phyloP scores from a whole-genome alignment of 2,797 vertebrate species.

The Atherinosoma microstoma region DNA sequence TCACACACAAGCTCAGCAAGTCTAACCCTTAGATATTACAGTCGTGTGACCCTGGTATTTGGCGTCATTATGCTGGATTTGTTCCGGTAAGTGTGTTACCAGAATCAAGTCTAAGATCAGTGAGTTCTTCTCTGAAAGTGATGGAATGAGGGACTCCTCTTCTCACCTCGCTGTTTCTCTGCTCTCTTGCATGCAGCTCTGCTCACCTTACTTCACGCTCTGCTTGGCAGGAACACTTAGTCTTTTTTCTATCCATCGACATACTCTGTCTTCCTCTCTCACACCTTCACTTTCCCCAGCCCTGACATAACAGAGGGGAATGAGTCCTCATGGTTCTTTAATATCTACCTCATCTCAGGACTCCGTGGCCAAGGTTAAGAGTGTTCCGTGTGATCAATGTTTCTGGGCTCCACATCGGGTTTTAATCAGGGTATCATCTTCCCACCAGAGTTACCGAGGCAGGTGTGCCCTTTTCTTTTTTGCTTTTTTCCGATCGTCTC shows the following conservation, averaged over 20 bases:
- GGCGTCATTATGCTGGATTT: conserved; percentile 1
- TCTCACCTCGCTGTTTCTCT: conserved; percentile 21
- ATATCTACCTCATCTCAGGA: conserved; percentile 65
- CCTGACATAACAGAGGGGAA: conserved; percentile 49
- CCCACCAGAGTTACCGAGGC: conserved; percentile 31
- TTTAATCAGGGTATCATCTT: conserved; percentile 75
- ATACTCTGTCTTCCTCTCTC: conserved; percentile 30
- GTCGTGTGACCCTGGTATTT: background rate
- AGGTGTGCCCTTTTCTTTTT: conserved; percentile 23
- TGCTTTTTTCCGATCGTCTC: conserved; percentile 39
- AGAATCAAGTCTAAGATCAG: conserved; percentile 21
- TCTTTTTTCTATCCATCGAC: conserved; percentile 46
- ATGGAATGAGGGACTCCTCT: conserved; percentile 32
- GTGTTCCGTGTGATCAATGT: conserved; percentile 72
- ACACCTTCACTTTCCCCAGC: conserved; percentile 34
- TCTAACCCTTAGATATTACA: background rate
- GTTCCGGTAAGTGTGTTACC: conserved; percentile 2
- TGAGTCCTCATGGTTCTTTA: conserved; percentile 74
- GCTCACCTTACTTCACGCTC: conserved; percentile 71
- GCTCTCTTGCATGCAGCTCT: conserved; percentile 31
- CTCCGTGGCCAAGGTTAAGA: conserved; percentile 51
- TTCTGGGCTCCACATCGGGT: conserved; percentile 62
- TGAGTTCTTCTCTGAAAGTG: conserved; percentile 16
- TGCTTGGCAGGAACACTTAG: conserved; percentile 65
- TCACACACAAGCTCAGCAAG: background rate